phyloP scores from a whole-genome alignment of 2,888 invertebrate genomes.

The Xestobium rufovillosum region DNA sequence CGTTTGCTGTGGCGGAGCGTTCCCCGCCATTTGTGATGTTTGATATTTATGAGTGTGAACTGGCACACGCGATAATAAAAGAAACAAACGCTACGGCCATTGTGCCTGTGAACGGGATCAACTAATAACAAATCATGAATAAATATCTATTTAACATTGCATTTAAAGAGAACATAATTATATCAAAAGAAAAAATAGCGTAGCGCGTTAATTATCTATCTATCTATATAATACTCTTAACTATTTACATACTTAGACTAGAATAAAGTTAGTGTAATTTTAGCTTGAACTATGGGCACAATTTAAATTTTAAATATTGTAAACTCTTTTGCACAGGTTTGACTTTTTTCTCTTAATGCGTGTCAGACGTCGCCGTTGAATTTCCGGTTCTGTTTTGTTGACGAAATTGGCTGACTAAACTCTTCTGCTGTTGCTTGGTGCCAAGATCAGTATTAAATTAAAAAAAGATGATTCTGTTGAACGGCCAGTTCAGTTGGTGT shows the following conservation, averaged over 20 bases:
- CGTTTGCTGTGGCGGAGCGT: not conserved
- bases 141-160: slow-evolving; percentile 39
- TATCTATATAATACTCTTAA: slow-evolving; percentile 38
- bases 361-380: too few relatives aligned
- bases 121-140: slow-evolving; percentile 44
- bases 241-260: slow-evolving; percentile 39
- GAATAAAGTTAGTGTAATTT: slow-evolving; percentile 34
- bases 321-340: slow-evolving; percentile 3
- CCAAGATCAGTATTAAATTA: slow-evolving; percentile 41
- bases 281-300: slow-evolving; percentile 48
- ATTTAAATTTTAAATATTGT: slow-evolving; percentile 38
- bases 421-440: slow-evolving; percentile 31
- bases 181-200: slow-evolving; percentile 32
- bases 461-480: slow-evolving; percentile 28
- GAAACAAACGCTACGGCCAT: slow-evolving; percentile 38
- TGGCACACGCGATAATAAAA: slow-evolving; percentile 39
- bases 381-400: not conserved
- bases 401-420: too few relatives aligned
- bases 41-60: slow-evolving; percentile 33
- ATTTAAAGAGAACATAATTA: slow-evolving; percentile 30
- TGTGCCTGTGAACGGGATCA: slow-evolving; percentile 46
- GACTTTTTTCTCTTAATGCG: too few relatives aligned
- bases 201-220: slow-evolving; percentile 38
- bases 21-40: slow-evolving; percentile 1
- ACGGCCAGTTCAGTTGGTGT: slow-evolving; percentile 39